Base-by-base conservation (phyloP, 2,797 vertebrate genomes). In the Masticophis lateralis region DNA sequence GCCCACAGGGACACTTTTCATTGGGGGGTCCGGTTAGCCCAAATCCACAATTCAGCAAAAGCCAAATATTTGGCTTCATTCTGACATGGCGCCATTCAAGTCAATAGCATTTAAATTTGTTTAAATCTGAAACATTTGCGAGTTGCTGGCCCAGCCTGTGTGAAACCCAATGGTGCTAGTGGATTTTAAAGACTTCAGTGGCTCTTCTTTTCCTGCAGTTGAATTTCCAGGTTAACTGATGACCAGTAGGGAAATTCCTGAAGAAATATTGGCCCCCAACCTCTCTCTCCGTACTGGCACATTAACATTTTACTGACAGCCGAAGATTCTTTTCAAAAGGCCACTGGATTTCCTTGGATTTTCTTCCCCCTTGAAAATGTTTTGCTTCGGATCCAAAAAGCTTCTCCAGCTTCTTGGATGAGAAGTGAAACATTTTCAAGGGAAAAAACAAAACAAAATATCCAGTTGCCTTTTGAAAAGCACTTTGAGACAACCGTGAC, bases 31-130 rank as follows among this genome's bases (percentile, higher is more conserved):
- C 74, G 92, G n/a, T 12, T 43, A 60, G n/a, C 89, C 0, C 37
- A 32, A 83, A 28, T 66, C 86, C 69, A 56, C 69, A 89, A 91
- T 69, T 86, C 69, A 86, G 47, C 56, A 47, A 91, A 83, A 93
- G 60, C 51, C 69, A 93, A 63, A 93, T 69, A 59, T 27, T 55
- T 93, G 90, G 66, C 60, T 60, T 57, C 32, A 25, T 86, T 20
- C 87, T 57, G 83, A 25, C 28, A 10, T 63, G 22, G n/a, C 57
- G 69, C 69, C 87, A 86, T 91, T 63, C 55, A 56, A 86, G 27
- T 32, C 83, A 87, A 43, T 16, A 87, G 12, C 57, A 90, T 43
- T 74, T 66, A 59, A 83, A 32, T 93, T 87, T 90, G 12, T 60
- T 87, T 59, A 59, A 93, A 69, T 16, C 18, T 22, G 47, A 86